A percentile compares a stretch with the other conserved stretches of the same genome.
These are phyloP conservation scores for Melanotaenia trifasciata DNA, from an alignment of 2,797 vertebrate genomes.

Conservation along the genomic window DNA sequence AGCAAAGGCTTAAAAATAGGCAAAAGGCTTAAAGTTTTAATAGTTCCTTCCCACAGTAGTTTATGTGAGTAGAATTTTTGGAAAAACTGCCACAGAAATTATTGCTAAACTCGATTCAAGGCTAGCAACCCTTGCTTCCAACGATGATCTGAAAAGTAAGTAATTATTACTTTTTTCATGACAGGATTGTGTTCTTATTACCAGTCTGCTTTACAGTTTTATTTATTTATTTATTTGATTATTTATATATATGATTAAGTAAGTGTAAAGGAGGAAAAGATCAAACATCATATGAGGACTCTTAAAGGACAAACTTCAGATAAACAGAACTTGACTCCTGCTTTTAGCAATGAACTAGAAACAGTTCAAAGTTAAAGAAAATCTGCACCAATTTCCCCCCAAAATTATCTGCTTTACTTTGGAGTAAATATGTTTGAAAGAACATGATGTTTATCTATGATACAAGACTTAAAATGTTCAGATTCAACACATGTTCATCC, in stretches of 20 bases:
- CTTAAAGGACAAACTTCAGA: constrained; percentile 29
- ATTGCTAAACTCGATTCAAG: not conserved
- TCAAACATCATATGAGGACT: constrained; percentile 23
- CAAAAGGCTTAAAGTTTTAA: too few relatives aligned
- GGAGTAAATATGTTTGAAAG: not conserved
- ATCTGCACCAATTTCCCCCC: not conserved
- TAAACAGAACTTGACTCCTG: constrained; percentile 8
- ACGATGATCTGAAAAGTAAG: not conserved
- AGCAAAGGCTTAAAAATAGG: too few relatives aligned
- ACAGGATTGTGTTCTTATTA: not conserved
- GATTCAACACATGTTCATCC: constrained; percentile 3
- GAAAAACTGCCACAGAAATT: not conserved
- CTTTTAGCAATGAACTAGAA: not conserved
- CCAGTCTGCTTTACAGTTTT: too few relatives aligned
- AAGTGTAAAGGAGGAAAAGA: not conserved
- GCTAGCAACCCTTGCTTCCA: not conserved
- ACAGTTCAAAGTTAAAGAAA: constrained; percentile 2
- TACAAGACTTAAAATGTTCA: not conserved
- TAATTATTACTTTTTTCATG: not conserved
- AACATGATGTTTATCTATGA: not conserved
- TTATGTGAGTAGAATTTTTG: not conserved
- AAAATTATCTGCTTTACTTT: constrained; percentile 10
- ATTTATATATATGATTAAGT: not conserved
- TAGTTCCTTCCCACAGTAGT: not conserved
- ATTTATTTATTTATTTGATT: too few relatives aligned